phyloP scores from a whole-genome alignment of 92 coral and sea anemone species.

The Bergia sp. region DNA sequence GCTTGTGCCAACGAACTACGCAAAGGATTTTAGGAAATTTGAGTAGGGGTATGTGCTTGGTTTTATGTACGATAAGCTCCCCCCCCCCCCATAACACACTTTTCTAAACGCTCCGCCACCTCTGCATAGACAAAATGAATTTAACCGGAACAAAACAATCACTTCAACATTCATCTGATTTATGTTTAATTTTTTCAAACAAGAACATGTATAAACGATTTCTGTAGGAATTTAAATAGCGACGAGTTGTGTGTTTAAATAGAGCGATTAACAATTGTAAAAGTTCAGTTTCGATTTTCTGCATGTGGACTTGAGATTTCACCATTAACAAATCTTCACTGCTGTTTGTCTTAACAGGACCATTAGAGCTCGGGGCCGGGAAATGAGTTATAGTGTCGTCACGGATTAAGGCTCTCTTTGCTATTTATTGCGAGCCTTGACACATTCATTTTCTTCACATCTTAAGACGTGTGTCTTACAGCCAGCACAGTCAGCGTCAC shows the following conservation, averaged over 20 bases:
- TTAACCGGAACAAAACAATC: no score
- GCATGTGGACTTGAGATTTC: neutral
- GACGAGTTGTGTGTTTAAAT: neutral
- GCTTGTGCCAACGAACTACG: no score
- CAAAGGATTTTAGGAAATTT: no score
- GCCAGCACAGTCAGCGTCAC: slow-evolving; percentile 19
- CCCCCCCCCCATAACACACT: no score
- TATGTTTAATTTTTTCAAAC: neutral
- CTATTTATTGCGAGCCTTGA: slow-evolving; percentile 3
- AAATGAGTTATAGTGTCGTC: neutral
- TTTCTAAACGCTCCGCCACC: no score
- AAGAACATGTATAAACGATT: neutral
- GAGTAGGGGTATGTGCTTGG: no score
- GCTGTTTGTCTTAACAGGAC: neutral
- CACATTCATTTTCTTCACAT: slow-evolving; percentile 35
- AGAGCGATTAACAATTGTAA: neutral
- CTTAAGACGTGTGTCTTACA: slow-evolving; percentile 5
- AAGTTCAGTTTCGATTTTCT: neutral
- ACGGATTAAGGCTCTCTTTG: neutral
- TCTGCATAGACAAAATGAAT: no score
- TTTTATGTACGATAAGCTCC: no score
- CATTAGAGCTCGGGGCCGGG: neutral
- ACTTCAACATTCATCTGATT: no score
- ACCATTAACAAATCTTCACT: neutral
- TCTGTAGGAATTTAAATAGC: no score